Evolutionary conservation across 2,113 vertebrate genomes (phyloP).

Genomic region (Corvus cornix): DNA sequence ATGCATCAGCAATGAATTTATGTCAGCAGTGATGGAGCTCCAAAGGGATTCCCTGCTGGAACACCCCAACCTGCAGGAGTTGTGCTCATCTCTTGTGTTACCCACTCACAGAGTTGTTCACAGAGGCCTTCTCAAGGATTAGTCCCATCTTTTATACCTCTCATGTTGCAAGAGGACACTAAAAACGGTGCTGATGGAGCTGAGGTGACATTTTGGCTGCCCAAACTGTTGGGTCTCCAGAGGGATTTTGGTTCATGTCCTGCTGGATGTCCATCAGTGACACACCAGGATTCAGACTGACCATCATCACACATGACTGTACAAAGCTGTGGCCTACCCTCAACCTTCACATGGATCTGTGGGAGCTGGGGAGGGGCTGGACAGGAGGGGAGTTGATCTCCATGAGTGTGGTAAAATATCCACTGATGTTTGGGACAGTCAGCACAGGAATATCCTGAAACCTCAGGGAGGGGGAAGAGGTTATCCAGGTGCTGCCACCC

Average conservation of each 20-base stretch:
- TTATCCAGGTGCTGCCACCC: background rate
- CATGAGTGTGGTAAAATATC: background rate
- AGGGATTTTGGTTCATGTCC: background rate
- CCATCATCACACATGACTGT: background rate
- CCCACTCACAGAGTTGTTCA: background rate
- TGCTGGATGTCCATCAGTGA: background rate
- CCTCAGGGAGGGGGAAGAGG: background rate
- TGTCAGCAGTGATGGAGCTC: background rate
- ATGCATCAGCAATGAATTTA: background rate
- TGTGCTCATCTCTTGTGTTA: background rate
- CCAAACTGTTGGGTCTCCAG: background rate
- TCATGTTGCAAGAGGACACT: background rate
- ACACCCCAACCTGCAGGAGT: background rate
- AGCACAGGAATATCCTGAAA: background rate
- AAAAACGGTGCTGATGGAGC: background rate
- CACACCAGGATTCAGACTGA: background rate
- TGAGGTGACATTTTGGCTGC: background rate
- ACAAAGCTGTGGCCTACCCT: background rate
- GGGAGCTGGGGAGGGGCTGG: background rate
- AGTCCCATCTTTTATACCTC: background rate
- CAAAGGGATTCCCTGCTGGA: background rate
- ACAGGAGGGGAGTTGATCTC: background rate
- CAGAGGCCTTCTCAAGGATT: background rate
- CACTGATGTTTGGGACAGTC: background rate
- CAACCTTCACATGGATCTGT: background rate